Evolutionary conservation across 2,888 invertebrate species (phyloP).

Genomic region (Polyploca ridens): DNA sequence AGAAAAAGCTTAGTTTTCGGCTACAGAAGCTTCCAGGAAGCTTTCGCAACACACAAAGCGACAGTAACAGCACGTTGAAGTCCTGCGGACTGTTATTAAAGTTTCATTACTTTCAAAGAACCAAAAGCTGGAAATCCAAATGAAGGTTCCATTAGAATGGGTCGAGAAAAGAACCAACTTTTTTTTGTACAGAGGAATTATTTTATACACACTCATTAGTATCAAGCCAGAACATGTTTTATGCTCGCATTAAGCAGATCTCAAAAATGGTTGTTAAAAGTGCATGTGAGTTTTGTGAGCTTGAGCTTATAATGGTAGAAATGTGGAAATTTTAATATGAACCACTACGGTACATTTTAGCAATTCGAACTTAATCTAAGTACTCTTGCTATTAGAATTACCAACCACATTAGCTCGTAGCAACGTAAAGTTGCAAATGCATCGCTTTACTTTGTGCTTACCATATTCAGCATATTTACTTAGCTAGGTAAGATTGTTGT

Average conservation of each 20-base stretch:
- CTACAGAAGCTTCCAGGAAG: neutral
- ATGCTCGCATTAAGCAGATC: neutral
- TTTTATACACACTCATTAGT: neutral
- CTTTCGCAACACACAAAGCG: neutral
- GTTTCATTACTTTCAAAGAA: neutral
- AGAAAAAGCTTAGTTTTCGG: neutral
- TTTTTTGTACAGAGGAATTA: neutral
- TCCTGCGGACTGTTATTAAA: neutral
- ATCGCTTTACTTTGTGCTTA: too few species aligned
- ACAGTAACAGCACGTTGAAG: neutral
- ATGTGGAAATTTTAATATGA: too few species aligned
- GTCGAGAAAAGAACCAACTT: neutral
- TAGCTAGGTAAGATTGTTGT: too few species aligned
- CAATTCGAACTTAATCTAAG: too few species aligned
- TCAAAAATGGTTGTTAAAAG: neutral
- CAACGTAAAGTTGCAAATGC: too few species aligned
- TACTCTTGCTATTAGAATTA: too few species aligned
- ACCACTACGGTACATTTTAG: too few species aligned
- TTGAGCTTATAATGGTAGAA: too few species aligned
- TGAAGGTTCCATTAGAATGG: neutral
- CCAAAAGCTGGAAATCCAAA: neutral
- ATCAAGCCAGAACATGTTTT: neutral
- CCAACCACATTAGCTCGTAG: too few species aligned
- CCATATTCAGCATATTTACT: too few species aligned
- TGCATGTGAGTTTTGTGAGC: neutral